Percentiles rank a stretch among this genome's conserved stretches.
phyloP scores from a whole-genome alignment of 1,140 invertebrate genomes.

The Ips nitidus region DNA sequence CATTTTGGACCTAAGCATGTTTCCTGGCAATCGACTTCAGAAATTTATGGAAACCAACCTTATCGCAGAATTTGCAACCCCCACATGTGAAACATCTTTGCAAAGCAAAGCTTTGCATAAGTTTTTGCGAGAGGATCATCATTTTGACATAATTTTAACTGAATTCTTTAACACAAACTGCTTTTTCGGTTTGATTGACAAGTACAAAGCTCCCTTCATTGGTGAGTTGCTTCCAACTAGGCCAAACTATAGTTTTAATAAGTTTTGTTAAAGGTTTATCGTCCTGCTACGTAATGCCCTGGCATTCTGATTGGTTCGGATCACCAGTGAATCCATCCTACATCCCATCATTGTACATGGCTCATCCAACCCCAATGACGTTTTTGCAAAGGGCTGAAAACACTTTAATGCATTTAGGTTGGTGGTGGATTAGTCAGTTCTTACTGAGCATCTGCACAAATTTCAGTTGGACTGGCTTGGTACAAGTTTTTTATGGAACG shows the following conservation, averaged over 20 bases:
- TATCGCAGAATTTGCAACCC: constrained; percentile 19
- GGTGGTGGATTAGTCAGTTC: background rate
- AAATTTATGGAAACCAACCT: constrained; percentile 19
- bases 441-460: background rate
- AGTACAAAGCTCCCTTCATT: constrained; percentile 65
- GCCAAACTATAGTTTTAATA: background rate
- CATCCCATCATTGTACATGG: constrained; percentile 58
- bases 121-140: constrained; percentile 53
- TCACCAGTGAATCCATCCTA: constrained; percentile 61
- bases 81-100: constrained; percentile 54
- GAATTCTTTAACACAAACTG: constrained; percentile 72
- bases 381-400: constrained; percentile 59
- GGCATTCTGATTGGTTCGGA: constrained; percentile 59
- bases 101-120: constrained; percentile 55
- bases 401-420: constrained; percentile 30
- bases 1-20: constrained; percentile 51
- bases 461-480: constrained; percentile 16
- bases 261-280: constrained; percentile 34
- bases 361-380: constrained; percentile 54
- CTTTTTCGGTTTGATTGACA: constrained; percentile 61
- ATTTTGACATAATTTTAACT: constrained; percentile 64
- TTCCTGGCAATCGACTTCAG: constrained; percentile 45
- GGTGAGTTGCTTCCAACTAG: constrained; percentile 37
- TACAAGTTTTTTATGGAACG: constrained; percentile 27
- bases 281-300: constrained; percentile 62